Percentiles rank a stretch among this genome's conserved stretches.
Evolutionary conservation across 23 tunicate genomes (phyloP).

Genomic region (Clavelina lepadiformis): DNA sequence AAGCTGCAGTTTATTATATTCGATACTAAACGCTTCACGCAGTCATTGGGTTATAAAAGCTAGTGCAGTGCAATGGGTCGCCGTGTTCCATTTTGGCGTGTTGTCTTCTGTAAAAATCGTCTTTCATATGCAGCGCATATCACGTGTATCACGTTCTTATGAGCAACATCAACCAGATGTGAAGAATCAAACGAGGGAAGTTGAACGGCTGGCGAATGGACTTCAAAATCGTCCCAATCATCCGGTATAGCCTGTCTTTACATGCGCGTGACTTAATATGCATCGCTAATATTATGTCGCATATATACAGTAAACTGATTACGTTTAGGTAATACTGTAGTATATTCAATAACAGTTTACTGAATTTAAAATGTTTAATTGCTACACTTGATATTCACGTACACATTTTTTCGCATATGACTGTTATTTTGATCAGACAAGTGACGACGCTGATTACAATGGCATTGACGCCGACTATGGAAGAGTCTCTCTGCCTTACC

Average conservation of each 20-base stretch:
- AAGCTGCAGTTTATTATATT: too few species aligned
- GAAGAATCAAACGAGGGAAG: constrained; percentile 41
- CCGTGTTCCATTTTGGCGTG: neutral
- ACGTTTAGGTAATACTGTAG: too few species aligned
- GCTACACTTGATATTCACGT: too few species aligned
- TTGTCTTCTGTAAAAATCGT: neutral
- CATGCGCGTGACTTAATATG: too few species aligned
- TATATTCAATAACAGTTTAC: too few species aligned
- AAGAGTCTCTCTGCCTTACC: constrained; percentile 25
- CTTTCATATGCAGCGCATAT: constrained; percentile 37
- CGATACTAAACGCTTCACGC: too few species aligned
- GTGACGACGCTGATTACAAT: neutral
- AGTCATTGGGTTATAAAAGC: neutral
- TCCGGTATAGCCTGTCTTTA: too few species aligned
- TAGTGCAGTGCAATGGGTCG: neutral
- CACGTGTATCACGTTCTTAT: constrained; percentile 36
- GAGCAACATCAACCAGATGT: constrained; percentile 55
- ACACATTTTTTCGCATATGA: too few species aligned
- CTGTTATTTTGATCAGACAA: too few species aligned
- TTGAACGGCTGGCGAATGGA: constrained; percentile 31
- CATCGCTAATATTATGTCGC: neutral
- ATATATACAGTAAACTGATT: too few species aligned
- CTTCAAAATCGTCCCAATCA: constrained; percentile 23
- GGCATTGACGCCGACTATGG: constrained; percentile 12
- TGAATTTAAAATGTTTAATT: too few species aligned